Base-by-base conservation (phyloP, 2,797 vertebrate species). In the Lutjanus argentimaculatus region DNA sequence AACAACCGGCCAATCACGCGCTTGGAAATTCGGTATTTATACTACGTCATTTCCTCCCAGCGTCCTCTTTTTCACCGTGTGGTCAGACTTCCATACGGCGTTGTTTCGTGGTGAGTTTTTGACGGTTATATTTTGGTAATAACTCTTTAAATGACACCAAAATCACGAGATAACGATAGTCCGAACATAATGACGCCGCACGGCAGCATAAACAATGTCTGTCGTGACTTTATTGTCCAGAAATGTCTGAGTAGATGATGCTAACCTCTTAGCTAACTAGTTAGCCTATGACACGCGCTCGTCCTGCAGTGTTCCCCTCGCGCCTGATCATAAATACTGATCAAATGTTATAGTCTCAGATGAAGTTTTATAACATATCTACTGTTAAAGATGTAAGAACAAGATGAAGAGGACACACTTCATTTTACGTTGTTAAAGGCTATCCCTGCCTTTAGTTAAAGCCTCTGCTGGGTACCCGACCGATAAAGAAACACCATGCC, bases 21-120 rank as follows among this genome's bases (percentile, higher is more conserved):
- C 77, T 22, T 56, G 30, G 19, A 22, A 11, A 1, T 7, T 0
- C 0, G 0, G 3, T 91, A 95, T 95, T 91, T 78, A 93, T 19
- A 0, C 0, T 0, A 89, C 95, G 95, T 96, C 85, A 96, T 62
- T 93, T 94, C 93, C 93, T 51, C 1, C 2, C 0, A 0, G 4
- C 90, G 63, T 6, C 63, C 95, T 96, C 95, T 96, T 96, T 95
- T 94, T 83, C 90, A 93, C 93, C 93, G 94, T 95, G 83, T 92
- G 85, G 90, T 71, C 85, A 80, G 95, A 93, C 73, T 93, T 96
- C 95, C 91, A 96, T 95, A 96, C 96, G 96, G 96, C 96, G 95
- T 96, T 96, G 96, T 96, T 92, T 96, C 96, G 95, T 96, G 96
- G 96, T 96, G 91, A 96, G 96, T 88, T 56, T 73, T 14, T 7